Evolutionary conservation across 2,888 invertebrate species (phyloP).

Genomic region (Gryllus longicercus): DNA sequence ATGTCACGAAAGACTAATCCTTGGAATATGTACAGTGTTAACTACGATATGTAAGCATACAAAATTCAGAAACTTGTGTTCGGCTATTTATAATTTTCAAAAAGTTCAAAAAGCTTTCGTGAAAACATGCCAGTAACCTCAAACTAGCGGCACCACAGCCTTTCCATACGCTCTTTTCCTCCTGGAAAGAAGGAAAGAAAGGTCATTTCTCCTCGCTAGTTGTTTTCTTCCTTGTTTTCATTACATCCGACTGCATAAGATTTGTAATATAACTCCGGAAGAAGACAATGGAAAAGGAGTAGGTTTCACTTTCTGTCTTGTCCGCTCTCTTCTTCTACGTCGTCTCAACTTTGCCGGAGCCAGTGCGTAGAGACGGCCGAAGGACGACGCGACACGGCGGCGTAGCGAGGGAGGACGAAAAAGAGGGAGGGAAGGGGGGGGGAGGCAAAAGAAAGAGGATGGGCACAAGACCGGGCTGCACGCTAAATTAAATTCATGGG

Average conservation of each 20-base stretch:
- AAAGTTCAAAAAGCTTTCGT: too few relatives aligned
- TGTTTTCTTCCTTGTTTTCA: conserved; percentile 17
- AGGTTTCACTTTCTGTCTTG: neutral
- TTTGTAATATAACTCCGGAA: conserved; percentile 17
- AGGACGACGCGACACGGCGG: neutral
- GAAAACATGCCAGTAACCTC: too few relatives aligned
- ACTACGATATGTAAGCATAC: too few relatives aligned
- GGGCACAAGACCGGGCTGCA: neutral
- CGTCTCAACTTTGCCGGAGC: neutral
- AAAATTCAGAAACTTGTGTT: too few relatives aligned
- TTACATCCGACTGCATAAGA: conserved; percentile 17
- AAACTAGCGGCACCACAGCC: too few relatives aligned
- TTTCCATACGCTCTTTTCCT: too few relatives aligned
- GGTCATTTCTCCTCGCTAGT: neutral
- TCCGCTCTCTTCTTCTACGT: neutral
- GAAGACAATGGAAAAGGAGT: neutral
- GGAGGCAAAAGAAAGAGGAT: neutral
- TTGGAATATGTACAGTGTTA: too few relatives aligned
- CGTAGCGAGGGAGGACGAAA: neutral
- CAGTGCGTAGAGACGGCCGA: neutral
- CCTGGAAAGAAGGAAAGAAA: neutral
- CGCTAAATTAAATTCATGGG: conserved; percentile 17
- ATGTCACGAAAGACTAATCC: too few relatives aligned
- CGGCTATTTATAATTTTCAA: too few relatives aligned
- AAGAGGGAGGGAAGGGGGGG: neutral